Percentiles rank a stretch among this genome's conserved stretches.
These are phyloP conservation scores for Xiphorhynchus erythropygius DNA, from an alignment of 2,797 vertebrate genomes.

Conservation along the genomic window DNA sequence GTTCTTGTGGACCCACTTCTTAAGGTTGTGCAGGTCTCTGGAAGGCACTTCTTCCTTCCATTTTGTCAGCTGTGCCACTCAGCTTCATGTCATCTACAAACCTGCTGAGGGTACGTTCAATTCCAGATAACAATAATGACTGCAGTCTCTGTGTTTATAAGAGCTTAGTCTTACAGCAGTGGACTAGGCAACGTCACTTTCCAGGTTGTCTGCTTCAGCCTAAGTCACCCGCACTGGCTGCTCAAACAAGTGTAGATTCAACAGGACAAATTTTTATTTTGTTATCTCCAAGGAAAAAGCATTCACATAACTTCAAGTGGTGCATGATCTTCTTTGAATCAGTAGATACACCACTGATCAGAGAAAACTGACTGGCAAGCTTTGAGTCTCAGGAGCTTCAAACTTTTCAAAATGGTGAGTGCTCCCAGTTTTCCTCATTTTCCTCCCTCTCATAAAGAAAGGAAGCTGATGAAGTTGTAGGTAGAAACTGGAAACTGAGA, in stretches of 20 bases:
- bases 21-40: neutral
- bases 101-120: neutral
- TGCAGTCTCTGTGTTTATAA: neutral
- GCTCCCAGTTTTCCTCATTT: neutral
- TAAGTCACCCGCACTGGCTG: neutral
- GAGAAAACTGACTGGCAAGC: neutral
- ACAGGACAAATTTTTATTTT: neutral
- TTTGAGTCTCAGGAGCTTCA: neutral
- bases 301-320: neutral
- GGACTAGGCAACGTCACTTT: neutral
- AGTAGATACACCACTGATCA: neutral
- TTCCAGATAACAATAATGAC: neutral
- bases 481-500: neutral
- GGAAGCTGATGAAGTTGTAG: neutral
- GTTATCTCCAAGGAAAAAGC: neutral
- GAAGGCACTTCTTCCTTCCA: neutral
- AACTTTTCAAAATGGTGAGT: neutral
- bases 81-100: neutral
- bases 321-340: neutral
- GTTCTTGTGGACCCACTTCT: neutral
- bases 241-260: neutral
- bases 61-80: neutral
- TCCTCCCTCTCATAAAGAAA: neutral
- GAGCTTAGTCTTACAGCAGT: neutral
- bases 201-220: neutral